A percentile compares a stretch with the other conserved stretches of the same genome.
These are phyloP conservation scores for Schizopygopsis malacanthus DNA, from an alignment of 2,797 vertebrate species.

Conservation along the genomic window DNA sequence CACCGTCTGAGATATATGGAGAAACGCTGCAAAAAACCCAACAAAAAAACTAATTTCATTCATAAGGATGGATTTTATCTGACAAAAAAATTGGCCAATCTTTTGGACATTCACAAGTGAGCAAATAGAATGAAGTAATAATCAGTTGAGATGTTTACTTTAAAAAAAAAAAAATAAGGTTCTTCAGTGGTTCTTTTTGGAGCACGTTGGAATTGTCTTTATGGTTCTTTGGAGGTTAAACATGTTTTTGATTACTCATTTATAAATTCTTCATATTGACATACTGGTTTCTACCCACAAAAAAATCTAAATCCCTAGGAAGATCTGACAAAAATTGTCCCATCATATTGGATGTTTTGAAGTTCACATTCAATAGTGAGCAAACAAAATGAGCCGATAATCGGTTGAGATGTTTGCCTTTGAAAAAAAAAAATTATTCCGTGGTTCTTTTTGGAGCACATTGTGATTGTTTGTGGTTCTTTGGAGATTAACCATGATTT, in stretches of 20 bases:
- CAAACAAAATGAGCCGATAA: not conserved
- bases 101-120: not conserved
- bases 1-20: conserved; percentile 25
- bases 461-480: not conserved
- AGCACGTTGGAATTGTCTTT: not conserved
- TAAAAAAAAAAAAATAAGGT: not conserved
- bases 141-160: not conserved
- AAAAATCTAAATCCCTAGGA: not conserved
- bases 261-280: not conserved
- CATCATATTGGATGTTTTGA: not conserved
- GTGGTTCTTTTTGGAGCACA: not conserved
- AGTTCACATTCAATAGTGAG: not conserved
- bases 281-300: not conserved
- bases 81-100: not conserved
- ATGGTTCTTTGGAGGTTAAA: not conserved
- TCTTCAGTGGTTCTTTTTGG: not conserved
- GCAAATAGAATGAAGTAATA: not conserved
- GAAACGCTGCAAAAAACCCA: conserved; percentile 1
- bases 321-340: not conserved
- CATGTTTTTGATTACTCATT: not conserved
- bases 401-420: not conserved
- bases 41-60: not conserved
- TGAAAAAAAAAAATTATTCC: not conserved
- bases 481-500: not conserved
- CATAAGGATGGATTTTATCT: not conserved